Percentiles rank a stretch among this genome's conserved stretches.
Conservation (phyloP, 2,797 vertebrate genomes). For the Lacerta bilineata region DNA sequence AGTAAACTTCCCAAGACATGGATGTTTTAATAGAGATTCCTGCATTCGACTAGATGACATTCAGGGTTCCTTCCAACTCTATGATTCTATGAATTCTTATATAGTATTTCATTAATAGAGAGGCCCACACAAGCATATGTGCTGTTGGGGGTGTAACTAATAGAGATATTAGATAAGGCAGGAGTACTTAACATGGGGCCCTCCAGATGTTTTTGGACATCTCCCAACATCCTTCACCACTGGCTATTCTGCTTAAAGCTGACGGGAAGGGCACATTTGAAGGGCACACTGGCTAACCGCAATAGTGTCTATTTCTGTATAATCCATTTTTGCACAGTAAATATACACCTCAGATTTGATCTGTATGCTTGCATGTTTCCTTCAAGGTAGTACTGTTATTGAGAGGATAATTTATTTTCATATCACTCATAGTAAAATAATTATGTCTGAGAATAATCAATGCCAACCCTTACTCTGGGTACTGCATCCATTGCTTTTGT, state of each 20-base stretch:
- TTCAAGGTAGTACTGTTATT: background rate
- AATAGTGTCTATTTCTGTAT: background rate
- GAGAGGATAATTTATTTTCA: background rate
- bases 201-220: too few species aligned
- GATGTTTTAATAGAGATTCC: too few species aligned
- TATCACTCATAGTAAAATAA: conserved; percentile 2
- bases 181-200: too few species aligned
- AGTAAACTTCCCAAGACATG: background rate
- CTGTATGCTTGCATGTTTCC: background rate
- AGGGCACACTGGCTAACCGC: too few species aligned
- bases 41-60: too few species aligned
- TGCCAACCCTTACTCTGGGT: background rate
- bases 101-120: background rate
- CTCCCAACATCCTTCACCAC: too few species aligned
- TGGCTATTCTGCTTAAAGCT: too few species aligned
- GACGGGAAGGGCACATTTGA: too few species aligned
- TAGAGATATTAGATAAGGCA: background rate
- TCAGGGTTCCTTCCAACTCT: background rate
- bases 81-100: background rate
- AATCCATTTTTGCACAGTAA: background rate
- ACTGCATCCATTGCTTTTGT: background rate
- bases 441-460: background rate
- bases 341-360: background rate
- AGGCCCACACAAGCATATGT: background rate
- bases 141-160: background rate